phyloP scores from a whole-genome alignment of 2,797 vertebrate genomes.

The Chloroceryle inda region DNA sequence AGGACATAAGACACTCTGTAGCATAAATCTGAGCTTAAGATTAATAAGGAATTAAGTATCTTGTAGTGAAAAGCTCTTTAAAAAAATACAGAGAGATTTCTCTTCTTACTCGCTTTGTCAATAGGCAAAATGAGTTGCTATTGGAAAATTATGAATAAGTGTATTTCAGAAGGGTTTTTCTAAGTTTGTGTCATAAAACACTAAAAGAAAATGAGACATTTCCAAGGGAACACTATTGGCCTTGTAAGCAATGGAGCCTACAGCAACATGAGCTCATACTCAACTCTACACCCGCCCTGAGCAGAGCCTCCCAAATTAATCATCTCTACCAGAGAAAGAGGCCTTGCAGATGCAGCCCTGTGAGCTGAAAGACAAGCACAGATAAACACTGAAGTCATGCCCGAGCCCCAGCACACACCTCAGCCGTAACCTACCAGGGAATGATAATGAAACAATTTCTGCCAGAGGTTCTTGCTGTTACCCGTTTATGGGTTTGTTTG shows the following conservation, averaged over 20 bases:
- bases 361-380: not conserved
- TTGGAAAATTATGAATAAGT: not conserved
- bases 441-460: not conserved
- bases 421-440: not conserved
- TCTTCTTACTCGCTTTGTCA: not conserved
- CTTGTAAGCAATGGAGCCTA: not conserved
- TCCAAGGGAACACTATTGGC: not conserved
- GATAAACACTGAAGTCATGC: accelerated
- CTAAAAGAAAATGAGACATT: not conserved
- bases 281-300: not conserved
- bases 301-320: not conserved
- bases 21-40: not conserved
- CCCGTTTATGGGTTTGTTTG: not conserved
- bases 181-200: not conserved
- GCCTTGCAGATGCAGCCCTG: not conserved
- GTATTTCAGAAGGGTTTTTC: not conserved
- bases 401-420: not conserved
- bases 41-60: not conserved
- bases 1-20: not conserved
- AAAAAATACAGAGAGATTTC: not conserved
- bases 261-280: not conserved
- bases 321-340: not conserved
- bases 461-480: not conserved
- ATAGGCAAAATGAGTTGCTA: not conserved
- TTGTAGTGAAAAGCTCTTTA: not conserved